Percentiles rank a stretch among this genome's conserved stretches.
Evolutionary conservation across 1,140 invertebrate genomes (phyloP).

Genomic region (Meloidogyne hapla): DNA sequence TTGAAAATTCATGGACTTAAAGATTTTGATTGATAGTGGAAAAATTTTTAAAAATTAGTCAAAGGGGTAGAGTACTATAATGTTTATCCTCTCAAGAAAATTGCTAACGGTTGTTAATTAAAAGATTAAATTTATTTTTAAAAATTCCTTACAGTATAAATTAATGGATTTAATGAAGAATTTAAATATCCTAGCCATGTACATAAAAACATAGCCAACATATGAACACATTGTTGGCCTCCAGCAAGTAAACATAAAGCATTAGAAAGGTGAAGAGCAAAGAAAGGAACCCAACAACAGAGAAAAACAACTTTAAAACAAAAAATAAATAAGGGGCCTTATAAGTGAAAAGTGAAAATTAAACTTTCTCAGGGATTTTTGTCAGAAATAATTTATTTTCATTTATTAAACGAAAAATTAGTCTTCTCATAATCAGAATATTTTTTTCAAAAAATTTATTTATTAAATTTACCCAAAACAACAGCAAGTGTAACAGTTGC

Average conservation of each 20-base stretch:
- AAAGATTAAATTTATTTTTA: slow-evolving; percentile 63
- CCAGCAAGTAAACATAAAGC: slow-evolving; percentile 86
- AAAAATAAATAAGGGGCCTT: too few species aligned
- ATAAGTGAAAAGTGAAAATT: background rate
- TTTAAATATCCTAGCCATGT: slow-evolving; percentile 98
- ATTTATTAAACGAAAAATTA: too few species aligned
- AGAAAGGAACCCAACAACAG: slow-evolving; percentile 69
- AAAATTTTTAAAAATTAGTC: too few species aligned
- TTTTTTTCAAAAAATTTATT: background rate
- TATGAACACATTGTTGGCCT: slow-evolving; percentile 76
- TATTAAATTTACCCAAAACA: slow-evolving; percentile 81
- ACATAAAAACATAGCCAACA: slow-evolving; percentile 85
- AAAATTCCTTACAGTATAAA: slow-evolving; percentile 74
- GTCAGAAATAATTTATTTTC: too few species aligned
- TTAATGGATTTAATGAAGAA: slow-evolving; percentile 92
- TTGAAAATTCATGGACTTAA: too few species aligned
- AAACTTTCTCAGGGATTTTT: too few species aligned
- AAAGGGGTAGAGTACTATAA: too few species aligned
- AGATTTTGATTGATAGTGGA: too few species aligned
- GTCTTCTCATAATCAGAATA: too few species aligned
- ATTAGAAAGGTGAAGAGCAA: slow-evolving; percentile 92
- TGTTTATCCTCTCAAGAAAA: too few species aligned
- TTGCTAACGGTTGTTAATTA: too few species aligned
- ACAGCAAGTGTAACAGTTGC: slow-evolving; percentile 99
- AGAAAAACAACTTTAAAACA: slow-evolving; percentile 68